Evolutionary conservation across 2,888 invertebrate genomes (phyloP), one percentile per base, ranked within the genome.

Genomic region (Brenthis daphne): DNA sequence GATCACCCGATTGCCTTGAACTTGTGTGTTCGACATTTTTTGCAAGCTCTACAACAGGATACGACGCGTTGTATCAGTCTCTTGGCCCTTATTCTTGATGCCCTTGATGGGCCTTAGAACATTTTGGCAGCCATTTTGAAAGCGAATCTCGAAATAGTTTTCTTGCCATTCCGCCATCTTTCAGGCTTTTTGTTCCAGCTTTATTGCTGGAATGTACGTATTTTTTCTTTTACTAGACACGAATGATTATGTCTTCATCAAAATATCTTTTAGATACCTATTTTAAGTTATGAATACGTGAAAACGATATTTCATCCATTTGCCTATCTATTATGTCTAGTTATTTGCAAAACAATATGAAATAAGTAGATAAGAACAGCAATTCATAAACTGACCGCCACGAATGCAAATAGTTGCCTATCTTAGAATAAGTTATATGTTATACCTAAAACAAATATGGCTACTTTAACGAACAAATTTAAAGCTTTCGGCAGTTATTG

Each of bases 1-100:
- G 83, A 89, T 81, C 86, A 87, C 88, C 85, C 80, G 92, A 82
- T 92, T 72, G 84, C 92, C 92, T 92, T 92, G 92, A 92, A 92
- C 92, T 92, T 83, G 78, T 76, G 77, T 85, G 84, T 82, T 88
- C 88, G 85, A 86, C 83, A 86, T 90, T 92, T 92, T 92, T 92
- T 91, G 89, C 87, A 79, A 78, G 81, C 77, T 79, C 82, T 79
- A 82, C 86, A 89, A 86, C 90, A 90, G 91, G 90, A 91, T 90
- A 87, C 86, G 81, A 79, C 79, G 81, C 75, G 63, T 51, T 74
- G 73, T 76, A 74, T 71, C 75, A 75, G 80, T 77, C 78, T 81
- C 72, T 74, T 70, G 83, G 85, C 87, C 89, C 87, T 88, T 85
- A 77, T 85, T 82, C 80, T 84, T 77, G 85, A 80, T 84, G 88